Base-by-base conservation (phyloP, 2,888 invertebrate species). In the Poecilus cupreus region DNA sequence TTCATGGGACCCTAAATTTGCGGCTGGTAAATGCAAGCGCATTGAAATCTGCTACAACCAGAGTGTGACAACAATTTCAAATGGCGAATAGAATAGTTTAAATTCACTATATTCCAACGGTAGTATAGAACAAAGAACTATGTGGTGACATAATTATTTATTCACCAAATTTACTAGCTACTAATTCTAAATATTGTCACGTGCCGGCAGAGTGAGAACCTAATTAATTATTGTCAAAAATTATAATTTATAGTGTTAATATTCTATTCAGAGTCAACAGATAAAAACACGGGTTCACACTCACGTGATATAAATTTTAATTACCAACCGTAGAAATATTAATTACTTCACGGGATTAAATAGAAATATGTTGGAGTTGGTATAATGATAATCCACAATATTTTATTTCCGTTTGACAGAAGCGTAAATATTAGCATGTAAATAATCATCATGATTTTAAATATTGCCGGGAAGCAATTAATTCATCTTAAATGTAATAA, bases 301-400 rank as follows among this genome's bases (percentile, higher is more conserved):
- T 60, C n/a, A n/a, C 24, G 60, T 60, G 60, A 68, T 18, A 68
- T 68, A 68, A 68, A 68, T 68, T 68, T 68, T 68, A 68, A 68
- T 68, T 37, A 68, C 11, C 22, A 68, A 8, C 64, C 3, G 32
- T 68, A 32, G 26, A 60, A 60, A 60, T 32, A 68, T 37, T 68
- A 68, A 68, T 68, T 68, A 37, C 26, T 13, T n/a, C n/a, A 57
- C 3, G 16, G 16, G 64, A 68, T 68, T 68, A 68, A 39, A 37
- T 68, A 3, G 18, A 68, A 68, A 68, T 37, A 68, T 60, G 60
- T 32, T 60, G 60, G 57, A 1, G 13, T 22, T 18, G 11, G 2
- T 37, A 68, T 68, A 68, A 68, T 68, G 64, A 68, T 68, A 68
- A 68, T 68, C 64, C 64, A 16, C 64, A 68, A 68, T 68, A 68